Evolutionary conservation across 2,113 vertebrate species (phyloP), one percentile per base, ranked within the genome.

Genomic region (Otus sunia): DNA sequence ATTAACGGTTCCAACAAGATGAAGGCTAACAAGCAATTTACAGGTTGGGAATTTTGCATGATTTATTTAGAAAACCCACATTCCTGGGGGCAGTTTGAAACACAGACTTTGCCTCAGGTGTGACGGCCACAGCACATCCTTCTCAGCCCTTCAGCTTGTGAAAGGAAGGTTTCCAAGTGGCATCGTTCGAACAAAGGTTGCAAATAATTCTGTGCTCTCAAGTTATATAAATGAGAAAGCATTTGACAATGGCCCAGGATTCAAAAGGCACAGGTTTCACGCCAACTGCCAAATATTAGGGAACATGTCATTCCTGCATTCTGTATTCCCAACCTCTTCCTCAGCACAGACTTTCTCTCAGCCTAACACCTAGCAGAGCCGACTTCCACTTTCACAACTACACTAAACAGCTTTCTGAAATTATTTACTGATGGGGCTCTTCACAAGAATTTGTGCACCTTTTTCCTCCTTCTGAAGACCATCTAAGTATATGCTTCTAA

Each of bases 121-220:
- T 67, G 63, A 13, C 0, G 4, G 91, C 56, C 73, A 69, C 55
- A 30, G 32, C 60, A 21, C 69, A 55, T 12, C 62, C 79, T 37
- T 15, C 41, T 29, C 0, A 29, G 5, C 7, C n/a, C 49, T 36
- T 14, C 64, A 74, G 1, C 36, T 60, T 1, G 15, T 7, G 10
- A 21, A 80, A 47, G 19, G 43, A 64, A 55, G 10, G 36, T 3
- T 84, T 62, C 67, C 23, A 85, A 58, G 23, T 25, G 63, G 45
- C 36, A 66, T 21, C 23, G 6, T 10, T 17, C 72, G 19, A 62
- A 19, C 12, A 84, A 52, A 52, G 60, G 37, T 30, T 59, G 41
- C 19, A 45, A 71, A 67, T 72, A 63, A 8, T 10, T 23, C 64
- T 15, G 19, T 30, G 36, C 43, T 52, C 52, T 43, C 80, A 27